Conservation (phyloP, 2,888 invertebrate genomes). For the Spisula subtruncata region DNA sequence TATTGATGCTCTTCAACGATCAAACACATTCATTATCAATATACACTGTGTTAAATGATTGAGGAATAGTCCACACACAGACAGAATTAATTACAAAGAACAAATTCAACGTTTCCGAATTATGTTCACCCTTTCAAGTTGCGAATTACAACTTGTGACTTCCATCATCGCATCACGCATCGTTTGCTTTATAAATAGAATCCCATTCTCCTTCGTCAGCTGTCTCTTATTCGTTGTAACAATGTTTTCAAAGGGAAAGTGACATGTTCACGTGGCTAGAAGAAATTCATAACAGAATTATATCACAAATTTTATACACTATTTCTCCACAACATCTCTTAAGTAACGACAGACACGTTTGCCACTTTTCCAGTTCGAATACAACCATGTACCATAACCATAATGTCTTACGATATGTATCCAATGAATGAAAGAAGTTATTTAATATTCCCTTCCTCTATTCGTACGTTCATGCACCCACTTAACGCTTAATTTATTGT, state of each 20-base stretch:
- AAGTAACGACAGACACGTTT: background rate
- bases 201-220: background rate
- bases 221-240: background rate
- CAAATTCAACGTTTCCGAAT: slow-evolving; percentile 4
- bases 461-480: too few relatives aligned
- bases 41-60: background rate
- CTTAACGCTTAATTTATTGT: too few relatives aligned
- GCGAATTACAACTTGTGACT: background rate
- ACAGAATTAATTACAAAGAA: background rate
- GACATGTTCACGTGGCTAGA: background rate
- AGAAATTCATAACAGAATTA: background rate
- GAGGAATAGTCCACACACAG: background rate
- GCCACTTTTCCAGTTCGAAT: background rate
- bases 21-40: background rate
- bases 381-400: background rate
- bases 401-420: background rate
- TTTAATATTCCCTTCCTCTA: too few relatives aligned
- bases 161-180: background rate
- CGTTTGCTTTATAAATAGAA: background rate
- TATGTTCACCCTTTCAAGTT: background rate
- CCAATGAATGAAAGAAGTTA: too few relatives aligned
- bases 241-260: background rate
- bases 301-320: background rate
- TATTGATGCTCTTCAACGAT: background rate
- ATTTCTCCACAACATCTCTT: background rate